A percentile compares a stretch with the other conserved stretches of the same genome.
phyloP scores from a whole-genome alignment of 2,113 vertebrate genomes.

The Chloropsis cyanopogon region DNA sequence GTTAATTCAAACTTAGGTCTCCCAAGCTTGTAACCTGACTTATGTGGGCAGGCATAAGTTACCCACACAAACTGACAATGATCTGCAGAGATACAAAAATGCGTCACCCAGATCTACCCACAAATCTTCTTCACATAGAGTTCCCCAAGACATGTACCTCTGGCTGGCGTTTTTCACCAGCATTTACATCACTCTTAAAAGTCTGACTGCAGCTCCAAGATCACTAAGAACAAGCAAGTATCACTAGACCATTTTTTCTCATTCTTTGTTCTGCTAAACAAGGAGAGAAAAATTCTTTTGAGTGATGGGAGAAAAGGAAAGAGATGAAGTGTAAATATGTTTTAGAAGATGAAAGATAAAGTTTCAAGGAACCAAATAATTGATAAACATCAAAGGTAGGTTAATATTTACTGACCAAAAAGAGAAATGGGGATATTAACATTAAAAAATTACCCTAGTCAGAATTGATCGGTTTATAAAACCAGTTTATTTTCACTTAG shows the following conservation, averaged over 20 bases:
- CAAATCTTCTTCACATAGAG: fast-evolving
- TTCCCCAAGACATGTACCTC: fast-evolving
- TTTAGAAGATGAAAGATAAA: not conserved
- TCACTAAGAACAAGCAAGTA: not conserved
- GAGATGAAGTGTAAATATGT: not conserved
- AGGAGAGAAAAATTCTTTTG: not conserved
- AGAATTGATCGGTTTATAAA: not conserved
- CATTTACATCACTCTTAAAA: not conserved
- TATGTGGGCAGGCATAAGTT: not conserved
- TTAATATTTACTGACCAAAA: not conserved
- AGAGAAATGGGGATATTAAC: not conserved
- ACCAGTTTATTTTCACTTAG: not conserved
- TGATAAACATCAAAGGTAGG: not conserved
- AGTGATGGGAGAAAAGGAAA: not conserved
- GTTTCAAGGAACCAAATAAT: not conserved
- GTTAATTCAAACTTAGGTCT: not conserved
- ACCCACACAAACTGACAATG: not conserved
- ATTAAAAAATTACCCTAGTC: not conserved
- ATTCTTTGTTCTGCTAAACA: not conserved
- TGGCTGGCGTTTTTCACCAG: not conserved
- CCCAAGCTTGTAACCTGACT: not conserved
- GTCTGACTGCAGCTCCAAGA: not conserved
- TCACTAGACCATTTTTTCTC: not conserved
- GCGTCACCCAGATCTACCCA: not conserved
- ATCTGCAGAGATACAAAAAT: not conserved